These are phyloP conservation scores for Ornithorhynchus anatinus DNA, from an alignment of 2,113 vertebrate species.

Conservation along the genomic window DNA sequence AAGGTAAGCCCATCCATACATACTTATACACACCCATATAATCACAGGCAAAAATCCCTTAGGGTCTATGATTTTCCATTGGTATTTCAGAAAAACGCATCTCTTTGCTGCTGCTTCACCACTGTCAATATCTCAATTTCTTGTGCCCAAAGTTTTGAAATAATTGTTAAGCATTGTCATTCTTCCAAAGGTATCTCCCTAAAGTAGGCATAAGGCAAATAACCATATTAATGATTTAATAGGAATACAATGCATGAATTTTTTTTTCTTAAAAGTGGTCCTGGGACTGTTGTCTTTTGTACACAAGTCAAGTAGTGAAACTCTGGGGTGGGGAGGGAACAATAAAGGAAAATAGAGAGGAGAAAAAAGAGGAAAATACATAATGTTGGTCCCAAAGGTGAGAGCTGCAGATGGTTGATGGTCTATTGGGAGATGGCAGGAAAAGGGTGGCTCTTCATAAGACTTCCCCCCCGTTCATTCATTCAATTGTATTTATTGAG, in stretches of 20 bases:
- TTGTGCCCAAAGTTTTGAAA: not conserved
- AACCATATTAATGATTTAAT: not conserved
- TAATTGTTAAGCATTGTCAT: not conserved
- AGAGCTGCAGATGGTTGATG: too few relatives aligned
- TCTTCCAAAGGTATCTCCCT: not conserved
- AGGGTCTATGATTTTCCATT: not conserved
- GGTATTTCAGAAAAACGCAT: not conserved
- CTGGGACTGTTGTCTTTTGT: too few relatives aligned
- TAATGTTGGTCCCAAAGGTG: too few relatives aligned
- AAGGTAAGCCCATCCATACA: too few relatives aligned
- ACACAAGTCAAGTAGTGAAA: too few relatives aligned
- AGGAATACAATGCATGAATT: fast-evolving
- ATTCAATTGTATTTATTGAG: too few relatives aligned
- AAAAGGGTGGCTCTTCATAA: constrained; percentile 1
- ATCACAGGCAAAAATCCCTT: not conserved
- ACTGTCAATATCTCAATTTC: constrained; percentile 8
- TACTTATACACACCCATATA: not conserved
- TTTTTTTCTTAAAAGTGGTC: not conserved
- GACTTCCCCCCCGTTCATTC: not conserved
- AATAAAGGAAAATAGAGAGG: too few relatives aligned
- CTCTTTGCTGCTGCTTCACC: not conserved
- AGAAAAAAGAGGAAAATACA: too few relatives aligned
- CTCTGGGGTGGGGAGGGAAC: too few relatives aligned
- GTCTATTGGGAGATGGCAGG: not conserved
- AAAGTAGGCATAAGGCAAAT: not conserved